These are phyloP conservation scores for Trissolcus basalis DNA, from an alignment of 1,140 invertebrate species.

Conservation along the genomic window DNA sequence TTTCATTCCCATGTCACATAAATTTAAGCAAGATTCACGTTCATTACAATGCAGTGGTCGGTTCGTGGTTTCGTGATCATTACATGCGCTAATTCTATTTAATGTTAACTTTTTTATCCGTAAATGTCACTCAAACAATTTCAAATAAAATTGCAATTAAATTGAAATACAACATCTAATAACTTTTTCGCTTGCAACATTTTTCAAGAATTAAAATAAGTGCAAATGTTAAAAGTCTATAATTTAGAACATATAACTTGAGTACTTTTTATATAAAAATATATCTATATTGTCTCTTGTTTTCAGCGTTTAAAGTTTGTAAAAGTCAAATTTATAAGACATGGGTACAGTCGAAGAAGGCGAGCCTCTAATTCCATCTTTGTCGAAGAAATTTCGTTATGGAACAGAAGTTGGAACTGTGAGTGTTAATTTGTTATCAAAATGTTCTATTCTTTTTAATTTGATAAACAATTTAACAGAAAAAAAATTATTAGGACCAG, in stretches of 20 bases:
- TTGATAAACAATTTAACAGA: background rate
- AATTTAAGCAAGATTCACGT: conserved; percentile 33
- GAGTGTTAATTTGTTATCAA: conserved; percentile 1
- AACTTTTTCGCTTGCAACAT: background rate
- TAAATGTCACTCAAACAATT: background rate
- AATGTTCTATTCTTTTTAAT: conserved; percentile 2
- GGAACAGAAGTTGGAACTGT: background rate
- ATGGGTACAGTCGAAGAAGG: conserved; percentile 11
- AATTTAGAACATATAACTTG: no score
- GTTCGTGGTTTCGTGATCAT: conserved; percentile 44
- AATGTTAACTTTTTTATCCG: conserved; percentile 22
- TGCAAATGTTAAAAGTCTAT: no score
- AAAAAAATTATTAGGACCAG: no score
- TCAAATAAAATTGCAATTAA: background rate
- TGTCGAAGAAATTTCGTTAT: conserved; percentile 5
- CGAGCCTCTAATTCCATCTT: conserved; percentile 14
- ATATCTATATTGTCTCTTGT: no score
- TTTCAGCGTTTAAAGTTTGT: background rate
- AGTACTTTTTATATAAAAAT: no score
- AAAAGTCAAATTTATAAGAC: background rate
- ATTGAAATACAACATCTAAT: conserved; percentile 1
- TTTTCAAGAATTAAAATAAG: no score
- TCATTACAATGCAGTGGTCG: conserved; percentile 36
- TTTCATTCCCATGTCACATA: conserved; percentile 15
- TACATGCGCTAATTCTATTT: conserved; percentile 25